Evolutionary conservation across 1,140 invertebrate genomes (phyloP), one percentile per base, ranked within the genome.

Genomic region (Lepidotrigona ventralis): DNA sequence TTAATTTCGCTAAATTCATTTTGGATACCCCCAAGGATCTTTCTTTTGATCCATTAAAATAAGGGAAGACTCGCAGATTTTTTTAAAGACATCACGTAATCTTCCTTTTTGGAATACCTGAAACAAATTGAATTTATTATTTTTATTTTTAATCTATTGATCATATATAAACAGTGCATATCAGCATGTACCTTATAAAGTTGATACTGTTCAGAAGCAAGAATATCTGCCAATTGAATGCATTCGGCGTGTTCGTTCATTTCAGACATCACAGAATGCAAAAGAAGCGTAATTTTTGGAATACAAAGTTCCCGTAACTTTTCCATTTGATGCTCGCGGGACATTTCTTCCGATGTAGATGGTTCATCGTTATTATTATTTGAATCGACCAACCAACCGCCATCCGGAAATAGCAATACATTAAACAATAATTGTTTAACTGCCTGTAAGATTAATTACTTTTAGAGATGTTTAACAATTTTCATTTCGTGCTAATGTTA

Each of bases 341-440:
- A 94, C 70, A 95, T 92, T 72, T 94, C 90, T 70, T 93, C 94
- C 17, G 93, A 90, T 23, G 92, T 94, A n/a, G 85, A 80, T 1
- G 92, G 92, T 2, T 93, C 90, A 19, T 93, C 92, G 19, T 91
- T 91, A 4, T 93, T 93, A 77, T 95, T 94, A 81, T 94, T 95
- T 12, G 95, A 95, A 92, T 98, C 98, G 39, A 96, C 95, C 79
- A 99, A 95, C 98, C 98, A 99, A 53, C 98, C 98, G 66, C 97
- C 97, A 87, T 98, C 97, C 63, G 98, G 97, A 91, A 99, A 99
- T 3, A 98, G 91, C 46, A 99, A 91, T 14, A 99, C 97, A 93
- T 99, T 98, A 93, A 97, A 98, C 2, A 99, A 94, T 53, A 97
- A 95, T 71, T 97, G 96, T 87, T 97, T 97, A 0, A 97, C 97